Conservation (phyloP, 2,888 invertebrate species). For the Pollenia labialis region DNA sequence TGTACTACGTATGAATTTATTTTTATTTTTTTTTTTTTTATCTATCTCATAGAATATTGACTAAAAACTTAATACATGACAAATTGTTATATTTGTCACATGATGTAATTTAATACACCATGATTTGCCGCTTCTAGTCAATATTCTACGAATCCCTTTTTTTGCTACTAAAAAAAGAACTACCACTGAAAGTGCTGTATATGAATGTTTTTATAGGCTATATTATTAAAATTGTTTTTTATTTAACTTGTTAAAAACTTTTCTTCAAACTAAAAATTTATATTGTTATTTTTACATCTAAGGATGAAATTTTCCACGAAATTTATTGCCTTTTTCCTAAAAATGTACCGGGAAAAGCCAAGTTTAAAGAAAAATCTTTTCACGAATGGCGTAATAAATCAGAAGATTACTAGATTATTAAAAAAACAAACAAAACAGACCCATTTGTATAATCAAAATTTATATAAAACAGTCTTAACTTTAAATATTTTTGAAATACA, state of each 20-base stretch:
- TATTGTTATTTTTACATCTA: constrained; percentile 23
- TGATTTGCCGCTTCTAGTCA: background rate
- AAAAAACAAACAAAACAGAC: too few relatives aligned
- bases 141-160: background rate
- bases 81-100: too few relatives aligned
- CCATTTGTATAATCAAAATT: too few relatives aligned
- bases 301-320: background rate
- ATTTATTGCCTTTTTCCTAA: background rate
- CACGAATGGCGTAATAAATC: too few relatives aligned
- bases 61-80: background rate
- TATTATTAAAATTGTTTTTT: constrained; percentile 19
- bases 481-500: too few relatives aligned
- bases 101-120: too few relatives aligned
- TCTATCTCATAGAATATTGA: constrained; percentile 11
- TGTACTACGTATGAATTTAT: constrained; percentile 44
- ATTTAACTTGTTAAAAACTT: constrained; percentile 31
- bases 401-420: too few relatives aligned
- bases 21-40: background rate
- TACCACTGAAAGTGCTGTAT: constrained; percentile 32
- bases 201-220: constrained; percentile 12
- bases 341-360: too few relatives aligned
- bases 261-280: constrained; percentile 13
- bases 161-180: background rate
- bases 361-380: too few relatives aligned
- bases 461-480: too few relatives aligned